Conservation (phyloP, 2,888 invertebrate genomes). For the Imbricaverruca yamaguchii region DNA sequence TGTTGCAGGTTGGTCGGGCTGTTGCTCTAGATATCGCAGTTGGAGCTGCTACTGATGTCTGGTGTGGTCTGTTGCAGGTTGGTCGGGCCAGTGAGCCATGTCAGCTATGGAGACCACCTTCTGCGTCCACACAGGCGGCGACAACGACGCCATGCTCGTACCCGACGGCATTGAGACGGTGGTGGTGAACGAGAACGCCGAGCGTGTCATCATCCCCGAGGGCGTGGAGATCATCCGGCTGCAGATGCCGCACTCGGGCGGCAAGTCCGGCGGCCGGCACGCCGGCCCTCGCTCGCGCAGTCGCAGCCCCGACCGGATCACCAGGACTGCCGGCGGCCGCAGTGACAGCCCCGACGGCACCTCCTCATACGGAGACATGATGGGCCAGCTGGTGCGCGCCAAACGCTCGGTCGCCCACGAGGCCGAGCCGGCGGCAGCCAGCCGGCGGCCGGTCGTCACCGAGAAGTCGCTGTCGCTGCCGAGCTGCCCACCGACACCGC, state of each 20-base stretch:
- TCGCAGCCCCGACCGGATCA: neutral
- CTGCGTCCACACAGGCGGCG: neutral
- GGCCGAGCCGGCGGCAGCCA: neutral
- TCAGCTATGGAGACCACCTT: neutral
- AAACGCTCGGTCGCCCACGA: neutral
- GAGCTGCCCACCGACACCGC: neutral
- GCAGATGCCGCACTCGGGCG: neutral
- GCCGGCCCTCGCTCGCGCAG: neutral
- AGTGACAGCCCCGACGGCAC: neutral
- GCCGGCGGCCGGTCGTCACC: neutral
- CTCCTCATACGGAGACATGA: neutral
- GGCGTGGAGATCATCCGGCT: conserved; percentile 14
- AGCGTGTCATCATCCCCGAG: neutral
- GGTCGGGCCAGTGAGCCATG: too few species aligned
- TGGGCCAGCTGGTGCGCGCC: conserved; percentile 4
- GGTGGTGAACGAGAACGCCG: neutral
- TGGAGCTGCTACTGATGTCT: too few species aligned
- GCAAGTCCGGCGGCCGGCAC: too few species aligned
- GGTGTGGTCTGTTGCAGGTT: too few species aligned
- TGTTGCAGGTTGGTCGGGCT: too few species aligned
- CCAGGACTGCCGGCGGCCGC: neutral
- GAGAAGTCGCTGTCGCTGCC: conserved; percentile 19
- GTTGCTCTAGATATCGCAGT: too few species aligned
- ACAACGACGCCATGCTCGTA: neutral
- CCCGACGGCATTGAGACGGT: conserved; percentile 18